These are phyloP conservation scores for Drosophila sturtevanti DNA, from an alignment of 1,140 invertebrate species.

Conservation along the genomic window DNA sequence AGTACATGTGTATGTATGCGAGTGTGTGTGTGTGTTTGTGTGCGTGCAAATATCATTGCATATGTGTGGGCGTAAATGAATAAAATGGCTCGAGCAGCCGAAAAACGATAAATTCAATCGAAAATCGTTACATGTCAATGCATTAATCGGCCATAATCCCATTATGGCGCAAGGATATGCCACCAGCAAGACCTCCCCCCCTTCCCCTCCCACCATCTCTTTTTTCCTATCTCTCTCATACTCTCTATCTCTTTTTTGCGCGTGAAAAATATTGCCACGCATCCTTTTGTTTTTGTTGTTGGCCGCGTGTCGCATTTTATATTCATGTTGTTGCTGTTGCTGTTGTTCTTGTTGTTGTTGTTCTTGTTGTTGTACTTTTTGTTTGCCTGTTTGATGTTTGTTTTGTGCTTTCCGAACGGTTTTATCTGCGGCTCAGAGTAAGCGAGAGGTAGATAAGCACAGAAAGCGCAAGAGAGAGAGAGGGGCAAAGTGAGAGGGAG, in stretches of 20 bases:
- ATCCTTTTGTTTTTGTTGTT: constrained; percentile 64
- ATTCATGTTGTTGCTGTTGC: constrained; percentile 68
- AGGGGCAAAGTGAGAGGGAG: not conserved
- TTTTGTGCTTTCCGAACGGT: constrained; percentile 78
- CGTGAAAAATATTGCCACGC: constrained; percentile 78
- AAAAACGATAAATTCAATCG: constrained; percentile 82
- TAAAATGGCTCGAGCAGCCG: constrained; percentile 77
- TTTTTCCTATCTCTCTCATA: constrained; percentile 8
- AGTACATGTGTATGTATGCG: no score
- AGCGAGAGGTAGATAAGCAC: constrained; percentile 4
- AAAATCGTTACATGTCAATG: constrained; percentile 83
- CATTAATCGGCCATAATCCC: constrained; percentile 83
- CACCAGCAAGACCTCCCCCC: not conserved
- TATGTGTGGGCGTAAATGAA: constrained; percentile 79
- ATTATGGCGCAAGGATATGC: constrained; percentile 82
- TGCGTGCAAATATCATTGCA: constrained; percentile 74
- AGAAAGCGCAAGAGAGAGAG: not conserved
- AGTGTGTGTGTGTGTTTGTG: not conserved
- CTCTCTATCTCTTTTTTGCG: constrained; percentile 3
- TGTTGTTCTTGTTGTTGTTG: no score
- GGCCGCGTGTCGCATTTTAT: constrained; percentile 72
- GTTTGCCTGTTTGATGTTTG: constrained; percentile 78
- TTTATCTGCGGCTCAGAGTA: constrained; percentile 78
- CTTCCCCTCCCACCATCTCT: constrained; percentile 14
- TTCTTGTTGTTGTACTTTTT: constrained; percentile 60